Percentiles rank a stretch among this genome's conserved stretches.
phyloP scores from a whole-genome alignment of 2,888 invertebrate genomes.

The Andrena fulva region DNA sequence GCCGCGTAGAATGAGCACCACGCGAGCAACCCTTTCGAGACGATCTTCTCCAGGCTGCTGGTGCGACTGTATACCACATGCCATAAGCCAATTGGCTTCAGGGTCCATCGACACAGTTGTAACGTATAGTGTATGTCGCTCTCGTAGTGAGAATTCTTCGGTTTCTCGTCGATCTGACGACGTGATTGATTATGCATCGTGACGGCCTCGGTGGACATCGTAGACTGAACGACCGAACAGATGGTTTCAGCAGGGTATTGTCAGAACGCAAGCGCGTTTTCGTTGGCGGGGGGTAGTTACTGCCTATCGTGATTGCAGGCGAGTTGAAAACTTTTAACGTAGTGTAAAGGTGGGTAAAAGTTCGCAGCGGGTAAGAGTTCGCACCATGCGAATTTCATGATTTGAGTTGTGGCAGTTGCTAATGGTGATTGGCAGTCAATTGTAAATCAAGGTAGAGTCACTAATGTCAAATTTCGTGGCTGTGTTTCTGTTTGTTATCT shows the following conservation, averaged over 20 bases:
- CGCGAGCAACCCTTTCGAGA: neutral
- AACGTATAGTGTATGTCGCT: conserved; percentile 64
- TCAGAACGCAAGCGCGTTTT: conserved; percentile 26
- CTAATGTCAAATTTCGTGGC: too few relatives aligned
- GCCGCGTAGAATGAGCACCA: neutral
- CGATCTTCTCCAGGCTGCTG: conserved; percentile 45
- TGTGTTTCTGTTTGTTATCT: too few relatives aligned
- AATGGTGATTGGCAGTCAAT: too few relatives aligned
- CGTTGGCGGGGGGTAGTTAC: neutral
- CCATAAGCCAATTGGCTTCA: conserved; percentile 76
- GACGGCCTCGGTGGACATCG: neutral
- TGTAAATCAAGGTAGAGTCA: too few relatives aligned
- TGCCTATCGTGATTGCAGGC: too few relatives aligned
- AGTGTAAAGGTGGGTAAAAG: too few relatives aligned
- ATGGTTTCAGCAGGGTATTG: neutral
- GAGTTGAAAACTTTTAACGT: too few relatives aligned
- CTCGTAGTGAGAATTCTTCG: conserved; percentile 33
- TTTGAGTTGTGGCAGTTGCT: too few relatives aligned
- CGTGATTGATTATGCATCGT: conserved; percentile 43
- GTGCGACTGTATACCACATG: conserved; percentile 35
- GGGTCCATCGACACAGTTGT: conserved; percentile 72
- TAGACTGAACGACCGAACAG: conserved; percentile 13
- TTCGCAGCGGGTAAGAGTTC: too few relatives aligned
- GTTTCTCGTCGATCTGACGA: too few relatives aligned
- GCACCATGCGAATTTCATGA: too few relatives aligned